A percentile compares a stretch with the other conserved stretches of the same genome.
phyloP scores from a whole-genome alignment of 2,797 vertebrate genomes.

The Sebastes miniatus region DNA sequence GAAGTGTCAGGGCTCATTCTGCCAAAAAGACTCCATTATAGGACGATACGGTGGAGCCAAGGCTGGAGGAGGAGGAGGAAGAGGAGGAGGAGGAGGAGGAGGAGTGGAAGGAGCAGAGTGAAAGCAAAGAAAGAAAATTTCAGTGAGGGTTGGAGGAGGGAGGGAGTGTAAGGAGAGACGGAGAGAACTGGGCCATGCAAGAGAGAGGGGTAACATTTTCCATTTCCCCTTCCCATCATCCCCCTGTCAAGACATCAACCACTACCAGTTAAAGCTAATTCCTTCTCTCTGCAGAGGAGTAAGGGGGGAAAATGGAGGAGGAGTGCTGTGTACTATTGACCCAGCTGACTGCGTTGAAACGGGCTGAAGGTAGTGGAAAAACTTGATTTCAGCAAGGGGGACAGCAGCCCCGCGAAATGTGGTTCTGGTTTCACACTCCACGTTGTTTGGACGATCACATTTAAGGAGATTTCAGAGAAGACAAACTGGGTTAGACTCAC shows the following conservation, averaged over 20 bases:
- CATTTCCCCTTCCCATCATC: slow-evolving; percentile 75
- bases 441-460: slow-evolving; percentile 16
- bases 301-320: slow-evolving; percentile 16
- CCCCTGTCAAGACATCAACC: slow-evolving; percentile 57
- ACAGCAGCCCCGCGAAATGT: slow-evolving; percentile 15
- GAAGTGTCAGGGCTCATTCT: slow-evolving; percentile 62
- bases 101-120: background rate
- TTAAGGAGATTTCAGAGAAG: slow-evolving; percentile 17
- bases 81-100: background rate
- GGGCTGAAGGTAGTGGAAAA: slow-evolving; percentile 61
- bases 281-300: slow-evolving; percentile 38
- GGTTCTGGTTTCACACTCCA: slow-evolving; percentile 40
- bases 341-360: slow-evolving; percentile 46
- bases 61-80: slow-evolving; percentile 3
- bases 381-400: slow-evolving; percentile 8
- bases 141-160: slow-evolving; percentile 31
- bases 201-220: slow-evolving; percentile 75
- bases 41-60: slow-evolving; percentile 11
- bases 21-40: slow-evolving; percentile 60
- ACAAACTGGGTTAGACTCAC: slow-evolving; percentile 21
- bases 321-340: slow-evolving; percentile 58
- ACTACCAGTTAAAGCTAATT: slow-evolving; percentile 48
- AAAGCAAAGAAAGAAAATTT: slow-evolving; percentile 16
- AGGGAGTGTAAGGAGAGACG: slow-evolving; percentile 46
- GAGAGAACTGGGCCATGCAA: slow-evolving; percentile 20